phyloP scores from a whole-genome alignment of 2,888 invertebrate genomes.

The Epinotia demarniana region DNA sequence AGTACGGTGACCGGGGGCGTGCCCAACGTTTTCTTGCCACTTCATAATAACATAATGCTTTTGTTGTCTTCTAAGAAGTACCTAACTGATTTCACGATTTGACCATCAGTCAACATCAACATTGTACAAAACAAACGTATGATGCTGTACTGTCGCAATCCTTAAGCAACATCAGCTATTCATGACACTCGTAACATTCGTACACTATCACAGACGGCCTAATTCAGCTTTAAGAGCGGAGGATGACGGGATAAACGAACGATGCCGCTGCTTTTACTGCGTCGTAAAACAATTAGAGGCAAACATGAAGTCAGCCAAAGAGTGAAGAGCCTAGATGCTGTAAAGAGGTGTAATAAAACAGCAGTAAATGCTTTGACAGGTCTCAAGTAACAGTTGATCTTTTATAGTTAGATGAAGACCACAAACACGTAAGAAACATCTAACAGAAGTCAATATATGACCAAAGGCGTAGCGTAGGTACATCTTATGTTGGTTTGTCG shows the following conservation, averaged over 20 bases:
- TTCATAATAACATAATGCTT: no score
- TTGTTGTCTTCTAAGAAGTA: no score
- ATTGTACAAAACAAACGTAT: background rate
- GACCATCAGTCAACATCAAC: no score
- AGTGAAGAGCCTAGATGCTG: constrained; percentile 3
- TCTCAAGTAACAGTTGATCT: background rate
- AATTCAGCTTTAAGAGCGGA: constrained; percentile 20
- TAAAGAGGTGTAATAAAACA: constrained; percentile 15
- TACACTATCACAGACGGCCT: constrained; percentile 18
- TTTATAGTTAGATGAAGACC: background rate
- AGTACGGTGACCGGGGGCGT: no score
- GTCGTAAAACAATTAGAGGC: constrained; percentile 29
- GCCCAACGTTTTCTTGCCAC: no score
- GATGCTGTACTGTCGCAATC: background rate
- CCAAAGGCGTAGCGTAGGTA: no score
- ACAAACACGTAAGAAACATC: background rate
- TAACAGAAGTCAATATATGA: no score
- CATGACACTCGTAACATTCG: constrained; percentile 9
- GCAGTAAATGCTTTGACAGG: constrained; percentile 12
- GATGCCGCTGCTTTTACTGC: constrained; percentile 29
- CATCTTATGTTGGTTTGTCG: no score
- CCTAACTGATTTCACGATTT: no score
- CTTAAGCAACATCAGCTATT: constrained; percentile 10
- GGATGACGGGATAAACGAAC: constrained; percentile 25
- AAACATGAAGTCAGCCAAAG: constrained; percentile 23